phyloP scores from a whole-genome alignment of 2,797 vertebrate genomes.

The Bucorvus abyssinicus region DNA sequence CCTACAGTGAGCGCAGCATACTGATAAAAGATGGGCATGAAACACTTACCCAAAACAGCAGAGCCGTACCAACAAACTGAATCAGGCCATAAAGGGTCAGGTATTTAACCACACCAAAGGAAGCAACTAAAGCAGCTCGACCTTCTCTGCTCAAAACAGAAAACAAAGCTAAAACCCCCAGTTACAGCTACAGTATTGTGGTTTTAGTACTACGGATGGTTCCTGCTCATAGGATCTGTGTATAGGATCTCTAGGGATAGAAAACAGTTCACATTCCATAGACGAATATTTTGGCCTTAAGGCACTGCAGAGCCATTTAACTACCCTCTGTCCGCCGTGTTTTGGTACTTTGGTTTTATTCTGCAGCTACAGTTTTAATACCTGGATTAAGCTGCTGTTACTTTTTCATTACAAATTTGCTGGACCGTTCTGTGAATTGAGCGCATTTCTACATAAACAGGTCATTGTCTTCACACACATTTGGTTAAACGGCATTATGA shows the following conservation, averaged over 20 bases:
- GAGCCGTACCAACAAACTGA: slow-evolving; percentile 50
- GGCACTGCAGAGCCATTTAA: not conserved
- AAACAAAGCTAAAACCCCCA: not conserved
- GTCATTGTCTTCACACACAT: not conserved
- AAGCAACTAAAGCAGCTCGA: slow-evolving; percentile 70
- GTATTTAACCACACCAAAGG: slow-evolving; percentile 74
- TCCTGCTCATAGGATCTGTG: not conserved
- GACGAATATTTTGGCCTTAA: not conserved
- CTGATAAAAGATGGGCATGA: not conserved
- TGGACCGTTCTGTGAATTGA: not conserved
- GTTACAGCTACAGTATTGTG: not conserved
- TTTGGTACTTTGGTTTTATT: not conserved
- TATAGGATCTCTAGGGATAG: not conserved
- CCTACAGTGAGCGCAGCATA: rapidly evolving
- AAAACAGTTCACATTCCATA: not conserved
- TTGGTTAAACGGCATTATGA: not conserved
- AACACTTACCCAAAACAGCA: slow-evolving; percentile 73
- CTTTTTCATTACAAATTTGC: not conserved
- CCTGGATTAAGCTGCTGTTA: not conserved
- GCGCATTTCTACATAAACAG: not conserved
- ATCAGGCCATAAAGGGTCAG: slow-evolving; percentile 65
- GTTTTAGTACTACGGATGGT: not conserved
- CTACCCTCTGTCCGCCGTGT: not conserved
- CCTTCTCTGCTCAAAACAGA: slow-evolving; percentile 69
- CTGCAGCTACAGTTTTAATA: not conserved